Evolutionary conservation across 2,888 invertebrate genomes (phyloP), one percentile per base, ranked within the genome.

Genomic region (Micropterix aruncella): DNA sequence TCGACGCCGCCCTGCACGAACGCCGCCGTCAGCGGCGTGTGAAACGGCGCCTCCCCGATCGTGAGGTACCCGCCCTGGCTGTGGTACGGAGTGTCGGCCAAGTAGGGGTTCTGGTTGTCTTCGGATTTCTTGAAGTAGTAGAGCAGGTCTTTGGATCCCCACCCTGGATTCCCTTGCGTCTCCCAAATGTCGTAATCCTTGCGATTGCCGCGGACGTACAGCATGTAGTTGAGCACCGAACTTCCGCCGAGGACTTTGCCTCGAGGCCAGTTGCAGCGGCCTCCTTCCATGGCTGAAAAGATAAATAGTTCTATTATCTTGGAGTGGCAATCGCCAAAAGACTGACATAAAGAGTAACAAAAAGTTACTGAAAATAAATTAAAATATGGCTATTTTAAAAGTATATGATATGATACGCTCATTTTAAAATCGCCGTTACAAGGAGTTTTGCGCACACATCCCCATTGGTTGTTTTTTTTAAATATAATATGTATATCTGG

Each of bases 171-270:
- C 0, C 93, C 95, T 47, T 80, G 61, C 0, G 77, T 68, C 57
- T 92, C 91, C 95, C 95, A 95, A 1, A 70, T 66, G 58, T 95
- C 90, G 61, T 93, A 95, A 60, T 95, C 95, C 51, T 76, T 79
- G 52, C 79, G 83, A 59, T 94, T 92, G 0, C 94, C 95, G 45
- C 93, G 71, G 2, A 92, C 65, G 56, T 94, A 94, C 0, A 92
- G 66, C 93, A 94, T 93, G 61, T 89, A 90, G 62, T 94, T 94
- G 1, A 93, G 70, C 0, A 91, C 89, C 27, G 86, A 86, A 12
- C 85, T 85, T 0, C 94, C 94, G 1, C 94, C 94, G 2, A 94
- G 71, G 0, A 91, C 90, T 61, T 92, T 93, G 1, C 94, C 93
- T 16, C 95, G 71, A 0, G 90, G 90, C 91, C 90, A 91, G 62